A percentile compares a stretch with the other conserved stretches of the same genome.
These are phyloP conservation scores for Saturnia japonica DNA, from an alignment of 2,888 invertebrate genomes.

Conservation along the genomic window DNA sequence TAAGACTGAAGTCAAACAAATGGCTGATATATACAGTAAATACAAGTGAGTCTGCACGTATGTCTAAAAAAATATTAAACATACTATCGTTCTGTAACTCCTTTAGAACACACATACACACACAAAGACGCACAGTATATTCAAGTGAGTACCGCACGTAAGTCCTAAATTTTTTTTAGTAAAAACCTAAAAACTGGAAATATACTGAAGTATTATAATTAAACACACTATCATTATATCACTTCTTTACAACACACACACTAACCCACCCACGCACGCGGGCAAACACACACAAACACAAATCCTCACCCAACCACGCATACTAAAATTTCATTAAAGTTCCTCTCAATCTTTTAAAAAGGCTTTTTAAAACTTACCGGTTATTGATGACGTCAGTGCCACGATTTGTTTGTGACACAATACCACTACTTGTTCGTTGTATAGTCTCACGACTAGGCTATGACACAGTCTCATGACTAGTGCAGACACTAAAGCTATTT, in stretches of 20 bases:
- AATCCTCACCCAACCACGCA: too few species aligned
- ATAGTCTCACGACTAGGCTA: not conserved
- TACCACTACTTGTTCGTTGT: not conserved
- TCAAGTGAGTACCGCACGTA: too few species aligned
- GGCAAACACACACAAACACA: too few species aligned
- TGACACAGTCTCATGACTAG: not conserved
- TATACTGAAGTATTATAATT: too few species aligned
- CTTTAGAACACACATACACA: not conserved
- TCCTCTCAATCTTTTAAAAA: not conserved
- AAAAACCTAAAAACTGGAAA: too few species aligned
- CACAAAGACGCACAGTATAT: too few species aligned
- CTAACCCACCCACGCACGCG: too few species aligned
- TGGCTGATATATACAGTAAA: slow-evolving; percentile 81
- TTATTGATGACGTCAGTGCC: too few species aligned
- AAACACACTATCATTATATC: too few species aligned
- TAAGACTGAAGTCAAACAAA: slow-evolving; percentile 80
- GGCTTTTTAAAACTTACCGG: not conserved
- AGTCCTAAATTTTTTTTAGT: too few species aligned
- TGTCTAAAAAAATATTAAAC: not conserved
- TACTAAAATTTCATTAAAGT: not conserved
- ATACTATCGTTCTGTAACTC: not conserved
- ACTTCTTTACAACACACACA: too few species aligned
- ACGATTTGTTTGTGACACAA: not conserved
- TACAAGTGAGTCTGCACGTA: slow-evolving; percentile 69
- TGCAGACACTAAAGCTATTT: too few species aligned